phyloP scores from a whole-genome alignment of 1,140 invertebrate species.

The Drosophila willistoni region DNA sequence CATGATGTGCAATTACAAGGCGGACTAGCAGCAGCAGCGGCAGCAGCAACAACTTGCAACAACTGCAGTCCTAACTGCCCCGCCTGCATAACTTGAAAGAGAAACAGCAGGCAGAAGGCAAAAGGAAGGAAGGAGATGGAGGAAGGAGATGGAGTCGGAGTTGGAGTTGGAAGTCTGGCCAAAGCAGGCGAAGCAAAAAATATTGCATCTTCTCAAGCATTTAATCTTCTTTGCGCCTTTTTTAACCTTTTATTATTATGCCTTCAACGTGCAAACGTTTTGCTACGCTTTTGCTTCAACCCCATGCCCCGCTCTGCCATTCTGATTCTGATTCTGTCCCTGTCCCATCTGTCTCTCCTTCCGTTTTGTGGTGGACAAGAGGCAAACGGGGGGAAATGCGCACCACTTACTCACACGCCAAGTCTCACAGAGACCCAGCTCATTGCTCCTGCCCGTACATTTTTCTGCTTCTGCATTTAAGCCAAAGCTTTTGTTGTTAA shows the following conservation, averaged over 20 bases:
- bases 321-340: constrained; percentile 9
- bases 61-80: constrained; percentile 42
- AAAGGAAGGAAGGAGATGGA: no score
- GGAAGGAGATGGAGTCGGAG: no score
- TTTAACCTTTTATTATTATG: constrained; percentile 82
- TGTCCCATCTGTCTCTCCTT: constrained; percentile 53
- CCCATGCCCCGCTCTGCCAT: not conserved
- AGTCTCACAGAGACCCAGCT: constrained; percentile 35
- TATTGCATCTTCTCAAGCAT: constrained; percentile 82
- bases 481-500: constrained; percentile 71
- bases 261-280: constrained; percentile 82
- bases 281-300: constrained; percentile 69
- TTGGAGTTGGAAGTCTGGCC: constrained; percentile 47
- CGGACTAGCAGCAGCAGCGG: constrained; percentile 56
- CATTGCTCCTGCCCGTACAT: constrained; percentile 59
- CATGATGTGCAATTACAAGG: constrained; percentile 81
- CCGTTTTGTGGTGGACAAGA: constrained; percentile 56
- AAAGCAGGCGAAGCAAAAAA: constrained; percentile 69
- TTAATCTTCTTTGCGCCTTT: constrained; percentile 82
- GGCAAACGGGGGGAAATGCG: not conserved
- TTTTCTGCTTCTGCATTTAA: constrained; percentile 8
- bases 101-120: constrained; percentile 26
- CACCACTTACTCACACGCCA: constrained; percentile 76
- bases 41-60: constrained; percentile 33
- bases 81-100: constrained; percentile 53